Evolutionary conservation across 1,140 invertebrate genomes (phyloP), one percentile per base, ranked within the genome.

Genomic region (Paralvinella palmiformis): DNA sequence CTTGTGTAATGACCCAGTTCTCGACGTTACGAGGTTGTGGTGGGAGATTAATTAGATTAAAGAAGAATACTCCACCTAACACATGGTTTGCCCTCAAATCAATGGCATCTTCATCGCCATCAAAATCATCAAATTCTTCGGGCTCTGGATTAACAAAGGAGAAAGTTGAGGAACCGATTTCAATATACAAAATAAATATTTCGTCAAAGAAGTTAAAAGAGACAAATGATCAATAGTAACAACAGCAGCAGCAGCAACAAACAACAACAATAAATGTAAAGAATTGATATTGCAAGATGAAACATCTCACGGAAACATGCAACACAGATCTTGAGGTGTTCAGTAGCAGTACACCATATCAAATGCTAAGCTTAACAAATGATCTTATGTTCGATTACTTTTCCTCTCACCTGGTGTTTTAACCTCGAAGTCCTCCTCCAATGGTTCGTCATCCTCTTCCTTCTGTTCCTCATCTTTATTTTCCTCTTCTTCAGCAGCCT

Each of bases 61-160:
- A 73, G 45, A 73, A 68, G 59, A 78, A 74, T 13, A 80, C 66
- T 7, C 77, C 77, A 29, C 79, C 77, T 3, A 79, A 59, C 31
- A 76, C 72, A 48, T 71, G 53, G 66, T 73, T 73, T 27, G 75
- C 73, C 64, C 79, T 58, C 29, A 81, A 61, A 69, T 81, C 79
- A 17, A 80, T 61, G 1, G 76, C 72, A 68, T 80, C 77, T 29
- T 79, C 77, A 67, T 78, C 77, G 36, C 75, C 77, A 66, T 79
- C 77, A 74, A 80, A 80, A 36, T 80, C 79, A 45, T 78, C 76
- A 70, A 69, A 79, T 50, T 75, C 74, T 29, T 15, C 36, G 2
- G 68, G 69, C 41, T 61, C 67, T 70, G 48, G 15, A 61, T 13
- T 27, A 4, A 55, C 10, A 60, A n/a, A n/a, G n/a, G n/a, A n/a